Evolutionary conservation across 2,113 vertebrate genomes (phyloP).

Genomic region (Callospermophilus lateralis): DNA sequence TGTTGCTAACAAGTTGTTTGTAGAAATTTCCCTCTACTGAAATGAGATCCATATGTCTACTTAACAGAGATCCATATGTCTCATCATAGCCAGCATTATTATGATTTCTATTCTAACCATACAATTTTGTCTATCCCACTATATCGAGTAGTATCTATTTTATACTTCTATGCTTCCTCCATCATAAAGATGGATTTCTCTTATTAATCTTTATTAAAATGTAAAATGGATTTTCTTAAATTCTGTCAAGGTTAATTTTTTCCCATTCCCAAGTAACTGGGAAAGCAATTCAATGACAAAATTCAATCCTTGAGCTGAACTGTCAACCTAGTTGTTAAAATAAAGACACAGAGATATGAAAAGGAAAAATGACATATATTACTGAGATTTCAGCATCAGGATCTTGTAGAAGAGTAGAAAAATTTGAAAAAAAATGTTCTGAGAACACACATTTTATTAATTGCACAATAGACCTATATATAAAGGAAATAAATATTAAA

Average conservation of each 20-base stretch:
- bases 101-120: not conserved
- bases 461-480: not conserved
- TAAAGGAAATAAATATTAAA: slow-evolving; percentile 14
- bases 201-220: not conserved
- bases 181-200: not conserved
- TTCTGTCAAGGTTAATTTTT: slow-evolving; percentile 3
- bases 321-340: not conserved
- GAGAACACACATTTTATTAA: not conserved
- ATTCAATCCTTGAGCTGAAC: slow-evolving; percentile 53
- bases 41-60: not conserved
- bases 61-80: not conserved
- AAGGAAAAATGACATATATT: slow-evolving; percentile 5
- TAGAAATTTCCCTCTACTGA: not conserved
- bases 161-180: not conserved
- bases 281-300: slow-evolving; percentile 57
- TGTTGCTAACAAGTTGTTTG: not conserved
- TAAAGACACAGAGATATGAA: slow-evolving; percentile 41
- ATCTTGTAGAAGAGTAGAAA: not conserved
- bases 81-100: not conserved
- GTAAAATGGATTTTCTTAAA: not conserved
- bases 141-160: not conserved
- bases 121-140: not conserved
- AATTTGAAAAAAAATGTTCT: slow-evolving; percentile 19
- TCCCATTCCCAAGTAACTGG: slow-evolving; percentile 15
- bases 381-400: not conserved